Evolutionary conservation across 1,140 invertebrate species (phyloP).

Genomic region (Drosophila murphyi): DNA sequence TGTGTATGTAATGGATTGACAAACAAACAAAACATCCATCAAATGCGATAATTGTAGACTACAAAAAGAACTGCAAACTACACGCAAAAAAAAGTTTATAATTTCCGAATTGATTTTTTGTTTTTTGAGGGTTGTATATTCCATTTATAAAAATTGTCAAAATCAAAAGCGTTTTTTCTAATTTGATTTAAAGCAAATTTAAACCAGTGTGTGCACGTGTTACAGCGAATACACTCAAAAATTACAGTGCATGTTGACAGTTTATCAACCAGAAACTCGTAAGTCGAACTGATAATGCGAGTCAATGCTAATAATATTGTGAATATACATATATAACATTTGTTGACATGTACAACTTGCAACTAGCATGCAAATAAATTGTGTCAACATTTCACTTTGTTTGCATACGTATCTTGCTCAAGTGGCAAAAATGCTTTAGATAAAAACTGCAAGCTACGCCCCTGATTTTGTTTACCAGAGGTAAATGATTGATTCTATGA

Average conservation of each 20-base stretch:
- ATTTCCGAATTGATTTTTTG: too few species aligned
- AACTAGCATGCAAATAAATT: slow-evolving; percentile 43
- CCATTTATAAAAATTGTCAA: too few species aligned
- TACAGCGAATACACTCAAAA: too few species aligned
- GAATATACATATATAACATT: neutral
- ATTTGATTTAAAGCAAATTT: too few species aligned
- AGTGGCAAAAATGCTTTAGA: slow-evolving; percentile 48
- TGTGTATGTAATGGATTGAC: neutral
- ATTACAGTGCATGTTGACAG: too few species aligned
- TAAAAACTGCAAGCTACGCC: slow-evolving; percentile 16
- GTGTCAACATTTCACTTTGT: slow-evolving; percentile 43
- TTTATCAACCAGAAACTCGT: neutral
- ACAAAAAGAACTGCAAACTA: neutral
- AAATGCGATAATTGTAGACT: neutral
- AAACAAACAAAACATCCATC: slow-evolving; percentile 3
- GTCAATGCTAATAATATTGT: neutral
- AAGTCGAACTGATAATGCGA: slow-evolving; percentile 17
- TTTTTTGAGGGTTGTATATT: too few species aligned
- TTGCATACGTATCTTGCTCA: slow-evolving; percentile 43
- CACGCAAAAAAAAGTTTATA: too few species aligned
- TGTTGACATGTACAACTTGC: slow-evolving; percentile 37
- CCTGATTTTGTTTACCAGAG: neutral
- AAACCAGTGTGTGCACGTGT: too few species aligned
- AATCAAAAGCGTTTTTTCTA: too few species aligned
- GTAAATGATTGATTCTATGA: neutral